Conservation (phyloP, 2,797 vertebrate genomes). For the Numenius phaeopus region DNA sequence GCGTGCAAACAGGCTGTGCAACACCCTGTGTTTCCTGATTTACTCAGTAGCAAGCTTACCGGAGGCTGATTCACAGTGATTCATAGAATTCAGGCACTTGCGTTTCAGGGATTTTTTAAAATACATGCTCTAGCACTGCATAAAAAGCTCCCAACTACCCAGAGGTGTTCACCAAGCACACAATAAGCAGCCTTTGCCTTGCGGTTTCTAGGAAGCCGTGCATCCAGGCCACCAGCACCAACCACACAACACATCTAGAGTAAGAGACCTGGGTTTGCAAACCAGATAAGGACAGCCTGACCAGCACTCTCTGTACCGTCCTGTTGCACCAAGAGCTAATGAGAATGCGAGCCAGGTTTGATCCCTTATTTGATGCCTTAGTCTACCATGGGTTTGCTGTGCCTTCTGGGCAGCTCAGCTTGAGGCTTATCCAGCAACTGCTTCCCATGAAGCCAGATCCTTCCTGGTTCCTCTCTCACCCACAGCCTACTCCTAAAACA, state of each 20-base stretch:
- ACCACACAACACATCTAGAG: not conserved
- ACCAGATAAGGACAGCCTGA: not conserved
- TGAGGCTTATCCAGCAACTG: not conserved
- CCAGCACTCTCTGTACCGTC: not conserved
- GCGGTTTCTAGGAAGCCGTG: not conserved
- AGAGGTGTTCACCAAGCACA: not conserved
- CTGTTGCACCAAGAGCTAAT: not conserved
- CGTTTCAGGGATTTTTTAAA: not conserved
- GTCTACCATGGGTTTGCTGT: not conserved
- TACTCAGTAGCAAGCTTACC: not conserved
- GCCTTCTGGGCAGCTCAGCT: not conserved
- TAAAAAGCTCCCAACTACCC: not conserved
- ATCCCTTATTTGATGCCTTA: not conserved
- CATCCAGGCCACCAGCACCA: not conserved
- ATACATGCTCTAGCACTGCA: not conserved
- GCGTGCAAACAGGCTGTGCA: not conserved
- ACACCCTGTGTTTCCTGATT: not conserved
- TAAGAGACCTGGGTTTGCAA: not conserved
- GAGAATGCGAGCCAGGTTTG: not conserved
- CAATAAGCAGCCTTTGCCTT: not conserved
- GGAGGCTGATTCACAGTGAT: not conserved
- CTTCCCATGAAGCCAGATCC: not conserved
- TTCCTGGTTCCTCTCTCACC: not conserved
- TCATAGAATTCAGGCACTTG: not conserved
- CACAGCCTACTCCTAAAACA: not conserved